These are phyloP conservation scores for Tachycineta bicolor DNA, from an alignment of 2,113 vertebrate species.

Conservation along the genomic window DNA sequence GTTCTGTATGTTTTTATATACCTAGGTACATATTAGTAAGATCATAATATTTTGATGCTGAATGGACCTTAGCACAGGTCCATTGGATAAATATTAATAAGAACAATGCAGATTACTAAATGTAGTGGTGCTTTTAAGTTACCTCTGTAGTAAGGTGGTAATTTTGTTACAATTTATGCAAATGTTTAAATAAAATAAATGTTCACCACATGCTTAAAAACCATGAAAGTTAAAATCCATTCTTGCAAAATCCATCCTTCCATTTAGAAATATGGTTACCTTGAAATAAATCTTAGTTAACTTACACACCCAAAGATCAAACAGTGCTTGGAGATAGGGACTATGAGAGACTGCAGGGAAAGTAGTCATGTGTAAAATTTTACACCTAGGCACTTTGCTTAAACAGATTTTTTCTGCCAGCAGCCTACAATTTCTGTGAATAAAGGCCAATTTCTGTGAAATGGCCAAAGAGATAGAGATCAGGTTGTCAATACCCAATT, in stretches of 20 bases:
- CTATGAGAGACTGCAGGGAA: neutral
- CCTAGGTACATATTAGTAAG: neutral
- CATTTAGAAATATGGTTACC: neutral
- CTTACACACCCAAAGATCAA: neutral
- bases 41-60: neutral
- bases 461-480: neutral
- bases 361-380: neutral
- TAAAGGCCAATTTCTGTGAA: neutral
- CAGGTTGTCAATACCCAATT: neutral
- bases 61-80: neutral
- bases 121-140: neutral
- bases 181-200: neutral
- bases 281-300: neutral
- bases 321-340: neutral
- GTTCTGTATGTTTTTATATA: neutral
- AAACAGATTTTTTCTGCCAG: neutral
- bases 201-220: rapidly evolving
- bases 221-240: neutral
- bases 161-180: neutral
- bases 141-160: neutral
- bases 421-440: neutral
- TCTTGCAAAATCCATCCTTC: neutral
- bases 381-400: rapidly evolving
- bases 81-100: neutral
- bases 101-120: neutral